Evolutionary conservation across 2,888 invertebrate genomes (phyloP), one percentile per base, ranked within the genome.

Genomic region (Luffia ferchaultella): DNA sequence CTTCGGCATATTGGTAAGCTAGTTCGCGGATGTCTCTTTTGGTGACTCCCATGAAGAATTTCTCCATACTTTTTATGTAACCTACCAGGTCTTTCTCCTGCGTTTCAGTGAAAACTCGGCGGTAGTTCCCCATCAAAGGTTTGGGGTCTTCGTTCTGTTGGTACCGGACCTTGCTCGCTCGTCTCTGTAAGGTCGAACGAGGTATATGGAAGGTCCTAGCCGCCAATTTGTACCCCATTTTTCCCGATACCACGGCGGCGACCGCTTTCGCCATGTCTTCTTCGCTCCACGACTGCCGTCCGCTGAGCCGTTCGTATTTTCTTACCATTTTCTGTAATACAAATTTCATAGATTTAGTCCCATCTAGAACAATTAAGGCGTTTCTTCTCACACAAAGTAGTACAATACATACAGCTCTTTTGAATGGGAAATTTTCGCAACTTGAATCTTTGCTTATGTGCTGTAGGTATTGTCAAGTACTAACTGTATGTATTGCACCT

Each of bases 221-320:
- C 12, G 83, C 83, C 19, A 83, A 65, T 58, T 83, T 83, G 69
- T 83, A 83, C 30, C 83, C 83, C 83, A 83, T 83, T 64, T 83
- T 82, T 55, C 83, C 83, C 46, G 80, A 78, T 7, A 83, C 79
- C 18, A 83, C 83, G 49, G 83, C 82, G 18, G 75, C 79, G n/a
- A 83, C 83, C 16, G 83, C 83, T 58, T 70, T 75, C 47, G 83
- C 80, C 83, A 83, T 83, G 52, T 83, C 83, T 55, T 79, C 79
- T 58, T 83, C 83, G 56, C 68, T 83, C 83, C 83, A 83, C 54
- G 80, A 76, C 70, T 82, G 83, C 54, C 83, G 76, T 53, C 83
- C 83, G 59, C 80, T 82, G 73, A 82, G 76, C 62, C 83, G 79
- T 63, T 83, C 83, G 75, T 83, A 83, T 68, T 78, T 80, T 58